These are phyloP conservation scores for Phyllotis vaccarum DNA, from an alignment of 2,797 vertebrate species.

Conservation along the genomic window DNA sequence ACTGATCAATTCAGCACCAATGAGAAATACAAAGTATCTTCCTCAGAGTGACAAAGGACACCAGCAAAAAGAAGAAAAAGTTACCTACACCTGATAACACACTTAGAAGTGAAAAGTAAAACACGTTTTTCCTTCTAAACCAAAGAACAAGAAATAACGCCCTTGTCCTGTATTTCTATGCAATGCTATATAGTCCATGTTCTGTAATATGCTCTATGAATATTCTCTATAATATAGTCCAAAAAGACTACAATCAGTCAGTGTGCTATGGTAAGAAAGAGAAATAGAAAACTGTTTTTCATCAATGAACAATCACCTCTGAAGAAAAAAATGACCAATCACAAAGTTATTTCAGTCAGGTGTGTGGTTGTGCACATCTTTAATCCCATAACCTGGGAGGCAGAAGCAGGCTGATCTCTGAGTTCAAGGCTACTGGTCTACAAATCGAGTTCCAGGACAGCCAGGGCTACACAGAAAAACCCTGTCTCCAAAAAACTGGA, in stretches of 20 bases:
- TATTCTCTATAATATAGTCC: neutral
- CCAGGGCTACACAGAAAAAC: neutral
- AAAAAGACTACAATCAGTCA: neutral
- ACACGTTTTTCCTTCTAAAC: neutral
- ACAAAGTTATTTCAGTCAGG: neutral
- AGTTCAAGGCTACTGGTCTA: neutral
- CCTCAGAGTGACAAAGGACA: neutral
- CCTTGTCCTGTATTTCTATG: neutral
- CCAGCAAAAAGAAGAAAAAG: neutral
- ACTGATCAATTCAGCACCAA: neutral
- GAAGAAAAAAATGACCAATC: too few relatives aligned
- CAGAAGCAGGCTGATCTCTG: neutral
- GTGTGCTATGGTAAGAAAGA: constrained; percentile 12
- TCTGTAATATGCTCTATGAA: neutral
- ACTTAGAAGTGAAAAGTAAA: neutral
- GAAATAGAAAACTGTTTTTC: neutral
- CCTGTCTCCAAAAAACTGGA: neutral
- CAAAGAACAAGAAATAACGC: neutral
- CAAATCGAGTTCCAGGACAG: neutral
- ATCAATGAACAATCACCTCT: neutral
- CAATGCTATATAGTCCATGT: neutral
- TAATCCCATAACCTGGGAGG: neutral
- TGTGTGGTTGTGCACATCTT: too few relatives aligned
- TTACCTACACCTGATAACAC: neutral
- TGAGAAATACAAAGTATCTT: neutral